phyloP scores from a whole-genome alignment of 2,113 vertebrate species.

The Marcusenius ussheri region DNA sequence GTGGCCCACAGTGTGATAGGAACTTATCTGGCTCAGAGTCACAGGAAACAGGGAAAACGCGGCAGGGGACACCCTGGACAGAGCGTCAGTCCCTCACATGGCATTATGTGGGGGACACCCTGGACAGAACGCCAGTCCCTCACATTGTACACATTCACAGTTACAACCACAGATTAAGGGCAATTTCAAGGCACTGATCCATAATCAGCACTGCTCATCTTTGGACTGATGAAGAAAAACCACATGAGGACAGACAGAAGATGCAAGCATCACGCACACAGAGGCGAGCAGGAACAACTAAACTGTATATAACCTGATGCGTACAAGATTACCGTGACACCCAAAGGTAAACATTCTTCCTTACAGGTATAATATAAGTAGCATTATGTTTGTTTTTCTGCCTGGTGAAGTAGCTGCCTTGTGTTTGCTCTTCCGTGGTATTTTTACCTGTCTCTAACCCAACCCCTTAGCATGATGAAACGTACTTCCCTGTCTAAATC shows the following conservation, averaged over 20 bases:
- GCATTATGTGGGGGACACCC: no score
- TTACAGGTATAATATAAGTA: neutral
- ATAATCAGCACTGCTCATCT: no score
- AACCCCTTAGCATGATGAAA: neutral
- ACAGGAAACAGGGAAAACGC: neutral
- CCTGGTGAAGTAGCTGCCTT: neutral
- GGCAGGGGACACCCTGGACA: neutral
- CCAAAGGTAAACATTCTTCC: neutral
- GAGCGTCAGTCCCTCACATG: no score
- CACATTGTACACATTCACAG: no score
- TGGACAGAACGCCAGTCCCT: no score
- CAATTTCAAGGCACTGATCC: no score
- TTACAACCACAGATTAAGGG: no score
- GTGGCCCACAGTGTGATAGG: neutral
- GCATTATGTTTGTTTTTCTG: neutral
- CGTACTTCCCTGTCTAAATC: neutral
- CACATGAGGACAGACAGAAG: no score
- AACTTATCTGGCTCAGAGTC: neutral
- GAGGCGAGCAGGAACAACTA: no score
- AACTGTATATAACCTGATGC: neutral
- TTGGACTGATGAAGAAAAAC: no score
- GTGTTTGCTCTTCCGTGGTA: neutral
- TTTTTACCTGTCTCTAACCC: neutral
- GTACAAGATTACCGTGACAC: neutral
- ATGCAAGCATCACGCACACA: no score